phyloP scores from a whole-genome alignment of 2,888 invertebrate genomes.

The Catonia carolina region DNA sequence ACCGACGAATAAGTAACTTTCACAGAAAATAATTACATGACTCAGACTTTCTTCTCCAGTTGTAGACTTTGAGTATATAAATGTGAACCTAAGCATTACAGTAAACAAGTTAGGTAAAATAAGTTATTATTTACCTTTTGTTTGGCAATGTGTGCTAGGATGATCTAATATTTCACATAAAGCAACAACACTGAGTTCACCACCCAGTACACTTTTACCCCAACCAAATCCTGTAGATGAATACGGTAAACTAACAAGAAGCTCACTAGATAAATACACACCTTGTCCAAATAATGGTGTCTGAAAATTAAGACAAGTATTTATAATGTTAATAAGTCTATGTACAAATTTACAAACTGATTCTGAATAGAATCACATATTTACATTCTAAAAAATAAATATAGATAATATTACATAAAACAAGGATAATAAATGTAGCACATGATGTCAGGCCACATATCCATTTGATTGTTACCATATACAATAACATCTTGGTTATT shows the following conservation, averaged over 20 bases:
- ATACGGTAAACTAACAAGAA: conserved; percentile 62
- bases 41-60: no score
- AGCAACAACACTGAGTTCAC: conserved; percentile 68
- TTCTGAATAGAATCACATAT: background rate
- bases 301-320: conserved; percentile 45
- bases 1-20: no score
- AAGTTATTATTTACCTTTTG: conserved; percentile 1
- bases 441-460: no score
- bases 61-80: no score
- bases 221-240: conserved; percentile 69
- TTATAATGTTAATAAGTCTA: conserved; percentile 11
- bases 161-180: conserved; percentile 74
- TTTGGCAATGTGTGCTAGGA: conserved; percentile 45
- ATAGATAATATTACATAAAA: background rate
- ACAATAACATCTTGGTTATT: no score
- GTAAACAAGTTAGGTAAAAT: no score
- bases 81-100: no score
- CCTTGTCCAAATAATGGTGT: conserved; percentile 63
- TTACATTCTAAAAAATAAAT: background rate
- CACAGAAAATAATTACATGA: no score
- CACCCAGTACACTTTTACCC: conserved; percentile 68
- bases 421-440: background rate
- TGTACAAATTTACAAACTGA: background rate
- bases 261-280: conserved; percentile 66
- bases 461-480: no score